Base-by-base conservation (phyloP, 1,140 invertebrate genomes). In the Atta cephalotes region DNA sequence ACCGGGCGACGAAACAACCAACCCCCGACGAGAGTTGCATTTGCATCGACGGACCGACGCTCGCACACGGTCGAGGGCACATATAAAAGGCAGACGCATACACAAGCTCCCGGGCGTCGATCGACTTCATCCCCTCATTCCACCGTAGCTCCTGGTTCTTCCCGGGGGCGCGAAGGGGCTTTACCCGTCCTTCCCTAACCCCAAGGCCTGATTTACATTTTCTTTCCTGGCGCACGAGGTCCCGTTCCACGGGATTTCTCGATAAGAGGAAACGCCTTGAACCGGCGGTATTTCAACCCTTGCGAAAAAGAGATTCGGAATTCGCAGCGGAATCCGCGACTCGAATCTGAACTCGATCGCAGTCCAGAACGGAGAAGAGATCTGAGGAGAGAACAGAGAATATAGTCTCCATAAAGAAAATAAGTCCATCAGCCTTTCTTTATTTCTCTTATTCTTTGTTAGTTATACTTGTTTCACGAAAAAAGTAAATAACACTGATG, bases 1-100 rank as follows among this genome's bases (percentile, higher is more conserved):
- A 94, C 91, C 77, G 85, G 91, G 92, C 92, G 93, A 94, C 93
- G 93, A 94, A 93, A 93, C 93, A 93, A 92, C 93, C 91, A 91
- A 92, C 93, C 93, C 92, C 91, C 92, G 89, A 90, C 92, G 89
- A 93, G 92, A 93, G 92, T 93, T 94, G 93, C 93, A 93, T 94
- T 94, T 94, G 92, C 93, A 93, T 94, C 92, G 91, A 92, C 93
- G 89, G 89, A 91, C 90, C 89, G 78, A 90, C 71, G 80, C 81
- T 89, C 85, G 51, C 56, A 87, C 66, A 87, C 89, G 39, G 49
- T 16, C 88, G 53, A 58, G 60, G 45, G 51, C 80, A 65, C 80
- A 45, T 74, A 76, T 74, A 85, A 85, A 84, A 85, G 80, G 53
- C 62, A 85, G 80, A 87, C 86, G 39, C 66, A 90, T 58, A 85